Evolutionary conservation across 2,888 invertebrate genomes (phyloP), one percentile per base, ranked within the genome.

Genomic region (Sycophila texana): DNA sequence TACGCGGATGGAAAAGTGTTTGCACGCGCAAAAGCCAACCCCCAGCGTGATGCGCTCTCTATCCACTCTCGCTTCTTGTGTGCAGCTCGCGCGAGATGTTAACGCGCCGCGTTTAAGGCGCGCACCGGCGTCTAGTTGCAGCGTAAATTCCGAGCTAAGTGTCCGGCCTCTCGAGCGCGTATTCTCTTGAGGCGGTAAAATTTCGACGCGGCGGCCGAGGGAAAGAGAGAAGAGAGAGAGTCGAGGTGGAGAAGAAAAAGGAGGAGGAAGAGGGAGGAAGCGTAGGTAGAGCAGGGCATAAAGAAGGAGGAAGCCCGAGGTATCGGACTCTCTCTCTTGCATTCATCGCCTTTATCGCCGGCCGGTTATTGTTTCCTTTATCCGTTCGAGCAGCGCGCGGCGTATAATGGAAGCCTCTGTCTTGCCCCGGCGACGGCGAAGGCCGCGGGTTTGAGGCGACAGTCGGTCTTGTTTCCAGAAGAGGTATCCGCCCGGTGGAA

Each of bases 391-490:
- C 67, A 51, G 53, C 67, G 53, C 26, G 67, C 26, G 39, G 10
- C 39, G 39, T 1, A 39, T 39, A 39, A 39, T 39, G 39, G 39
- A 4, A 10, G 39, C 39, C 39, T 39, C 39, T 39, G 39, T 39
- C 39, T 39, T 10, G 39, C 39, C 39, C 39, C 39, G 39, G 39
- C 39, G 39, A 39, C 39, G 39, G 39, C 39, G 60, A 61, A 72
- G 61, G 65, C 30, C 57, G 30, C 16, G 30, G 39, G 39, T 39
- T 10, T 10, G 63, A 53, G 53, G 73, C 60, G 53, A 51, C 60
- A 53, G 49, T 51, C 47, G 73, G 53, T 73, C 73, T 63, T 39
- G 66, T 26, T 58, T 12, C 57, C 26, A 47, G 63, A 66, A 49
- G 13, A 39, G 55, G 49, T 26, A 57, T 22, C 53, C 63, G 70